Evolutionary conservation across 2,888 invertebrate species (phyloP).

Genomic region (Polymixis lichenea): DNA sequence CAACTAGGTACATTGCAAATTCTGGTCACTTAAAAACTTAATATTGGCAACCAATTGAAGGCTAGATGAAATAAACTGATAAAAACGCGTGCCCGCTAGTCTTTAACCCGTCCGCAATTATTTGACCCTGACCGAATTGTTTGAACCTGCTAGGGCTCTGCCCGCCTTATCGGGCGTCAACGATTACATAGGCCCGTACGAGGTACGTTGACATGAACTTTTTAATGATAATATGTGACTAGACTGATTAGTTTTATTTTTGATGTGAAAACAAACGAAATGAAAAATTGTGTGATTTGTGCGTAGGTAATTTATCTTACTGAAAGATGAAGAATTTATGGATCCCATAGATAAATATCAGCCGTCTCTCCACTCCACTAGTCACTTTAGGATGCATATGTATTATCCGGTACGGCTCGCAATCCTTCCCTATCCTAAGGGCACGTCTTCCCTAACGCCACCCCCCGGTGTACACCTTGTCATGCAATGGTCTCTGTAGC

Average conservation of each 20-base stretch:
- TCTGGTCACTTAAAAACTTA: slow-evolving; percentile 19
- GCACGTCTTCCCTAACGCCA: too few species aligned
- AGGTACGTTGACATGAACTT: slow-evolving; percentile 60
- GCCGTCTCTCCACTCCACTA: too few species aligned
- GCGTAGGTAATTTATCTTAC: slow-evolving; percentile 8
- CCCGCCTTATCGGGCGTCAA: slow-evolving; percentile 43
- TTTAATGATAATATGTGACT: slow-evolving; percentile 45
- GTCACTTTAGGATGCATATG: too few species aligned
- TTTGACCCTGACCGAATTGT: slow-evolving; percentile 53
- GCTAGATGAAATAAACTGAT: slow-evolving; percentile 35
- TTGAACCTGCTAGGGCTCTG: slow-evolving; percentile 38
- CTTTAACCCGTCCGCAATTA: slow-evolving; percentile 11
- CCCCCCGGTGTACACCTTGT: too few species aligned
- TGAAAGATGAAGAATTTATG: neutral
- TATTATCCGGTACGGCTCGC: too few species aligned
- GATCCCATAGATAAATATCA: too few species aligned
- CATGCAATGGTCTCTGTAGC: too few species aligned
- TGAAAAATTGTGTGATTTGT: slow-evolving; percentile 16
- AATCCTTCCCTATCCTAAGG: too few species aligned
- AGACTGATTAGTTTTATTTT: slow-evolving; percentile 49
- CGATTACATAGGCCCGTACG: slow-evolving; percentile 37
- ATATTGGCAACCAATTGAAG: slow-evolving; percentile 32
- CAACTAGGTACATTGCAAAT: slow-evolving; percentile 15
- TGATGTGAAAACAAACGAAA: slow-evolving; percentile 30
- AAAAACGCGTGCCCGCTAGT: slow-evolving; percentile 24